A percentile compares a stretch with the other conserved stretches of the same genome.
These are phyloP conservation scores for Shargacucullia verbasci DNA, from an alignment of 2,888 invertebrate species.

Conservation along the genomic window DNA sequence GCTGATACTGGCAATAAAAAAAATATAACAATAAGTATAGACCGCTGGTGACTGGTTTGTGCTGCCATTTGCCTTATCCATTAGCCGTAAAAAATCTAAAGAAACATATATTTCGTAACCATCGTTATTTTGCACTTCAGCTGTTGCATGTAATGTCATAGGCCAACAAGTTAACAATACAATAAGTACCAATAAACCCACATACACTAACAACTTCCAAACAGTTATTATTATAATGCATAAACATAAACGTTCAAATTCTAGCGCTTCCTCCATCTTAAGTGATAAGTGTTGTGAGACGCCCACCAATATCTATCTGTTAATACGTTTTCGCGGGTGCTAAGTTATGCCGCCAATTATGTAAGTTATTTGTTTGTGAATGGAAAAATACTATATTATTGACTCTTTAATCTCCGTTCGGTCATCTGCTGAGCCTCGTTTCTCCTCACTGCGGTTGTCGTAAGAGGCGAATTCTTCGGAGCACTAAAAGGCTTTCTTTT, in stretches of 20 bases:
- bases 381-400: background rate
- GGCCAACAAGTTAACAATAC: background rate
- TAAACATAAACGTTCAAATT: slow-evolving; percentile 14
- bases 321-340: background rate
- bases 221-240: slow-evolving; percentile 16
- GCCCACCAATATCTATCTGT: slow-evolving; percentile 1
- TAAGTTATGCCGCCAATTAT: slow-evolving; percentile 17
- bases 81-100: background rate
- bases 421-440: no score
- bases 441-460: no score
- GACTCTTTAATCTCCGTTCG: no score
- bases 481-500: no score
- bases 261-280: slow-evolving; percentile 2
- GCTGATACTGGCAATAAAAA: no score
- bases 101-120: background rate
- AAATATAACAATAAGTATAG: no score
- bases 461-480: no score
- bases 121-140: background rate
- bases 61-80: no score
- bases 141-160: background rate
- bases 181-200: slow-evolving; percentile 21
- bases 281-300: slow-evolving; percentile 16
- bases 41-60: no score
- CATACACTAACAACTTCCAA: slow-evolving; percentile 26
- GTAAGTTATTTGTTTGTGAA: slow-evolving; percentile 20